Evolutionary conservation across 2,113 vertebrate species (phyloP), one percentile per base, ranked within the genome.

Genomic region (Rhinoderma darwinii): DNA sequence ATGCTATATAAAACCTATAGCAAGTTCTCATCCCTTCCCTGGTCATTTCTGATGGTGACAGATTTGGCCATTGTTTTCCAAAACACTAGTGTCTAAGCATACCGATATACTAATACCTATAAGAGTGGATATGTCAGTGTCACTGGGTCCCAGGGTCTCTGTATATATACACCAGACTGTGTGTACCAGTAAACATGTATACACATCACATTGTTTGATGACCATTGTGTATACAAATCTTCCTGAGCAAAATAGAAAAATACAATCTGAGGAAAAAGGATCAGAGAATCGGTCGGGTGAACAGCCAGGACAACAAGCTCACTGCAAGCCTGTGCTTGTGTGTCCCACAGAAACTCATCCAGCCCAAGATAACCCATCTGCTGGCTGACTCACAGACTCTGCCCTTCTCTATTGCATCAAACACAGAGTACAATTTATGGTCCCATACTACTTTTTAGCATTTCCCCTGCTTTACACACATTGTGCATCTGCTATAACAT

Each of bases 401-500:
- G 92, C 92, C 92, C 92, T 93, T 90, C 86, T 87, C 88, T 84
- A 0, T 93, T 94, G 92, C 92, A 91, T 94, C 92, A 95, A 89
- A 20, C 91, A 88, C 41, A 82, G 56, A 72, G 27, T 80, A 44
- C 32, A 81, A 18, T 18, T 68, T 73, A 39, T 27, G 37, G 37
- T 59, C 39, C 35, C 43, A 25, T 20, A 18, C 22, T 43, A 73
- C 30, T 2, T 72, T 18, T 35, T 83, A 27, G 30, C 1, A n/a
- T 25, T 84, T 35, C 66, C 4, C 4, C 7, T 66, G 61, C 61
- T 66, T 32, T 12, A 30, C 61, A 66, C 61, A 30, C n/a, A 22
- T 47, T 47, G 43, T 10, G 9, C 14, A 6, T 47, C 14, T 12
- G 9, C 7, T 47, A 47, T 47, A 11, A 47, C 44, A 47, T 47